phyloP scores from a whole-genome alignment of 2,888 invertebrate species.

The Apamea anceps region DNA sequence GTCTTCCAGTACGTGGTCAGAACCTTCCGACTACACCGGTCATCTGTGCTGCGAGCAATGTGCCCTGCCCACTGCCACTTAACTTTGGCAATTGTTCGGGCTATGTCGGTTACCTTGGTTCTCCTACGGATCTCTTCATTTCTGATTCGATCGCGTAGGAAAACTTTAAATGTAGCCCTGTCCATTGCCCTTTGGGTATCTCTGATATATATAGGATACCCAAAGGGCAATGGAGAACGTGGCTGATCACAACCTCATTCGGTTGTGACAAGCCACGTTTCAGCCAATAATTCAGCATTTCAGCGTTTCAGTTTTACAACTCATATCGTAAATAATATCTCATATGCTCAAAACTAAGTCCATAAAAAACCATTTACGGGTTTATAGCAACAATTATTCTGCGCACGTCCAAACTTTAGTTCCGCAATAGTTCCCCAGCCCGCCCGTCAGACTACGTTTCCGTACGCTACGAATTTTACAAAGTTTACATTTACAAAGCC shows the following conservation, averaged over 20 bases:
- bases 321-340: conserved; percentile 12
- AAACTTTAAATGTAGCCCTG: background rate
- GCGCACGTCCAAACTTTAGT: conserved; percentile 48
- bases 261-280: too few relatives aligned
- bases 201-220: too few relatives aligned
- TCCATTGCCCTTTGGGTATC: background rate
- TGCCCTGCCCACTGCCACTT: background rate
- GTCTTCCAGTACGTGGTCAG: too few relatives aligned
- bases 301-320: background rate
- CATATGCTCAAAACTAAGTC: conserved; percentile 21
- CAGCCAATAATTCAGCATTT: background rate
- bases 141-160: background rate
- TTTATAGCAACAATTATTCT: conserved; percentile 35
- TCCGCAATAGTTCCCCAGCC: conserved; percentile 30
- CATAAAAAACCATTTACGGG: conserved; percentile 41
- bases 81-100: background rate
- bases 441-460: conserved; percentile 10
- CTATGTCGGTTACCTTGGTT: too few relatives aligned
- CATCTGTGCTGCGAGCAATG: background rate
- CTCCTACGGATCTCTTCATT: background rate
- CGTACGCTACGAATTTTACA: conserved; percentile 32
- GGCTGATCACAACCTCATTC: too few relatives aligned
- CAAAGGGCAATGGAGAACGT: too few relatives aligned
- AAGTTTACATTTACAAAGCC: conserved; percentile 50
- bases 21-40: background rate